phyloP scores from a whole-genome alignment of 2,113 vertebrate genomes.

The Prunella himalayana region DNA sequence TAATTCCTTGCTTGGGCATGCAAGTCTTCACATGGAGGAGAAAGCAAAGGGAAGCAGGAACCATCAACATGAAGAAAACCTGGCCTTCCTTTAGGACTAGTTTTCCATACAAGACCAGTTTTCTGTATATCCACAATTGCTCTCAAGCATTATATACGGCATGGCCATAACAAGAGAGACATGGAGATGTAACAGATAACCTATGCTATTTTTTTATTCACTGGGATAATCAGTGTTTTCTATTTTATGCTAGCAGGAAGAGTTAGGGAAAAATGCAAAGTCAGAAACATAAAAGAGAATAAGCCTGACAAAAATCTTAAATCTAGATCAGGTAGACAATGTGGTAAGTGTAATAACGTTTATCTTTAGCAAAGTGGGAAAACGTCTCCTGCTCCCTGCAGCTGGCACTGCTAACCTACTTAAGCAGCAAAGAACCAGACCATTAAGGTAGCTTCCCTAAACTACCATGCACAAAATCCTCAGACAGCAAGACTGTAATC shows the following conservation, averaged over 20 bases:
- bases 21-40: not conserved
- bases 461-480: not conserved
- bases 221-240: not conserved
- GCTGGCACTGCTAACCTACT: not conserved
- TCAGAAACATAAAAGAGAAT: not conserved
- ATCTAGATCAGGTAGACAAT: not conserved
- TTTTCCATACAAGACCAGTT: not conserved
- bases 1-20: not conserved
- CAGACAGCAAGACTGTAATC: not conserved
- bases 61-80: not conserved
- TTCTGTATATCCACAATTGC: not conserved
- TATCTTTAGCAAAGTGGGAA: not conserved
- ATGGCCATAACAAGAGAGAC: not conserved
- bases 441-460: not conserved
- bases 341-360: not conserved
- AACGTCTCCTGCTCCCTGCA: not conserved
- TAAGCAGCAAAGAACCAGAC: not conserved
- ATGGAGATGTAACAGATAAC: not conserved
- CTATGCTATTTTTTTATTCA: not conserved
- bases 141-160: not conserved
- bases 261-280: not conserved
- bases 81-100: not conserved
- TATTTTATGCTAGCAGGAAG: not conserved
- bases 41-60: not conserved
- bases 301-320: not conserved